A percentile compares a stretch with the other conserved stretches of the same genome.
These are phyloP conservation scores for Echinarachnius parma DNA, from an alignment of 53 echinoderm and acorn worm species.

Conservation along the genomic window DNA sequence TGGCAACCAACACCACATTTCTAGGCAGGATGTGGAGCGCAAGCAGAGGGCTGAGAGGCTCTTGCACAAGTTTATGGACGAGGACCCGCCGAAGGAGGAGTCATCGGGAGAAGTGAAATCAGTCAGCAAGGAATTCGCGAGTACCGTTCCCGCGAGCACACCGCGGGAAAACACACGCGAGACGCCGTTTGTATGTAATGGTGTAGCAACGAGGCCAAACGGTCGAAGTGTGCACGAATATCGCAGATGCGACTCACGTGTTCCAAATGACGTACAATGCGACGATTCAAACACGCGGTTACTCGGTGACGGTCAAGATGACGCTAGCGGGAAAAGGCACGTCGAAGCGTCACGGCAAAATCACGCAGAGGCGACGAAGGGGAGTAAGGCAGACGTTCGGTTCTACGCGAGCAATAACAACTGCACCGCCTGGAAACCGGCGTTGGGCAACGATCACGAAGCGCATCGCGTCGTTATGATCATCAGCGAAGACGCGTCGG, in stretches of 20 bases:
- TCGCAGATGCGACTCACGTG: background rate
- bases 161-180: conserved; percentile 11
- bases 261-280: background rate
- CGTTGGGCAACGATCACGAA: conserved; percentile 21
- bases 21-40: conserved; percentile 15
- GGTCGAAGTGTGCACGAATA: background rate
- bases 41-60: conserved; percentile 45
- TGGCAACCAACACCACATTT: conserved; percentile 4
- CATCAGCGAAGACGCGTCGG: conserved; percentile 19
- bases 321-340: too few relatives aligned
- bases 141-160: background rate
- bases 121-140: background rate
- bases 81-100: conserved; percentile 20
- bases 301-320: background rate
- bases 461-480: background rate
- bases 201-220: background rate
- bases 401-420: conserved; percentile 14
- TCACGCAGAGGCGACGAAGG: background rate
- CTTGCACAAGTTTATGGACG: conserved; percentile 56
- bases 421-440: conserved; percentile 34
- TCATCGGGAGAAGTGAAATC: background rate
- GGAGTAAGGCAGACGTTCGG: background rate
- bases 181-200: conserved; percentile 26
- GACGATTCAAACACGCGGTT: background rate
- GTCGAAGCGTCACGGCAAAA: too few relatives aligned